Evolutionary conservation across 1,140 invertebrate species (phyloP).

Genomic region (Rhyzopertha dominica): DNA sequence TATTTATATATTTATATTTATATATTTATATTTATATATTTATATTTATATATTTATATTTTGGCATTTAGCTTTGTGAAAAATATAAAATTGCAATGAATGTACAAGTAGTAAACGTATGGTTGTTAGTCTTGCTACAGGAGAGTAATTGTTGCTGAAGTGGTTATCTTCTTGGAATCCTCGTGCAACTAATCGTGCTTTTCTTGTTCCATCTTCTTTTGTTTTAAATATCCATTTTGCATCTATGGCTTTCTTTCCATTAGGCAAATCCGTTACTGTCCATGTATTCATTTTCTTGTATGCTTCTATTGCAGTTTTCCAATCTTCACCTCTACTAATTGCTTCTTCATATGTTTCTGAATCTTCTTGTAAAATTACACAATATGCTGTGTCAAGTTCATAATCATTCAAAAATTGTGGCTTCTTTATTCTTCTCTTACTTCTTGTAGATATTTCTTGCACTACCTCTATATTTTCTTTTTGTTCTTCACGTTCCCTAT

Average conservation of each 20-base stretch:
- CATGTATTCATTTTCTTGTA: slow-evolving; percentile 16
- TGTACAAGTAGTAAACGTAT: slow-evolving; percentile 1
- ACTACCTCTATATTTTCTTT: slow-evolving; percentile 8
- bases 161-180: slow-evolving; percentile 22
- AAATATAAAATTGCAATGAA: slow-evolving; percentile 6
- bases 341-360: slow-evolving; percentile 6
- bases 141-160: slow-evolving; percentile 14
- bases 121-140: slow-evolving; percentile 13
- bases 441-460: slow-evolving; percentile 1
- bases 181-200: slow-evolving; percentile 31
- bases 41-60: no score
- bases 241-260: slow-evolving; percentile 14
- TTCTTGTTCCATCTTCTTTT: slow-evolving; percentile 27
- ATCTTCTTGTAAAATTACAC: slow-evolving; percentile 6
- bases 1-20: no score
- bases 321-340: no score
- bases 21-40: no score
- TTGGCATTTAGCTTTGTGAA: no score
- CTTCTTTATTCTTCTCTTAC: slow-evolving; percentile 7
- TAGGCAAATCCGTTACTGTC: slow-evolving; percentile 6
- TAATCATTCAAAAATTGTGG: background rate
- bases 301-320: slow-evolving; percentile 8
- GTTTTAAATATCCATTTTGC: slow-evolving; percentile 29
- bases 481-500: slow-evolving; percentile 6
- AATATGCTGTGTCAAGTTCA: slow-evolving; percentile 12